Evolutionary conservation across 2,888 invertebrate genomes (phyloP), one percentile per base, ranked within the genome.

Genomic region (Lepidocyrtinus sp.): DNA sequence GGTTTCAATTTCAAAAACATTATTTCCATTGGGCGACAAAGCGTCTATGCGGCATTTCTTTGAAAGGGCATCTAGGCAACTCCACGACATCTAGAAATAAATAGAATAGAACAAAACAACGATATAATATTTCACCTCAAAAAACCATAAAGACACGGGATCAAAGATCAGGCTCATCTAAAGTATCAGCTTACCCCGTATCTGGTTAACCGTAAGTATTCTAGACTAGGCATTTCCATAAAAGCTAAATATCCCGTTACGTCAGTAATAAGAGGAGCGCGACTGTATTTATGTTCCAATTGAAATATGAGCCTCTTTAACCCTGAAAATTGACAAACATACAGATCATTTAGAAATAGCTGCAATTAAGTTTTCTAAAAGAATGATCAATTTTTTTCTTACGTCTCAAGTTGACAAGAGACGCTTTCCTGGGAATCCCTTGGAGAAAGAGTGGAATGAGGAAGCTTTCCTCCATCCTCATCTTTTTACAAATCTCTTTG

Each of bases 231-330:
- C 82, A 83, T 82, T 67, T 82, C 68, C 76, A 82, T 62, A 46
- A 83, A 83, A 5, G 75, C 83, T 3, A 82, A 17, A 27, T 82
- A 80, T 50, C 78, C 83, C 1, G 83, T 78, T 2, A 83, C 70
- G 71, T 83, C 83, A 1, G 83, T 80, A 27, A 83, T 83, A 15
- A 83, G 71, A 5, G 83, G 82, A 24, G 83, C 81, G 15, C 83
- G 68, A 64, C 81, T 83, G 68, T 83, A 62, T 25, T 45, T 67
- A 12, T 78, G 78, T 12, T 82, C 82, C 26, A 82, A 17, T 7
- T 78, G 75, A 50, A 82, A 68, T 36, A 75, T 75, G 50, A 82
- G 72, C 24, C 71, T 59, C n/a, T 69, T 75, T 17, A 82, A 55
- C 27, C 50, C 82, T 82, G 15, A 25, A 25, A 5, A 50, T n/a